These are phyloP conservation scores for Aeoliscus strigatus DNA, from an alignment of 2,797 vertebrate genomes.

Conservation along the genomic window DNA sequence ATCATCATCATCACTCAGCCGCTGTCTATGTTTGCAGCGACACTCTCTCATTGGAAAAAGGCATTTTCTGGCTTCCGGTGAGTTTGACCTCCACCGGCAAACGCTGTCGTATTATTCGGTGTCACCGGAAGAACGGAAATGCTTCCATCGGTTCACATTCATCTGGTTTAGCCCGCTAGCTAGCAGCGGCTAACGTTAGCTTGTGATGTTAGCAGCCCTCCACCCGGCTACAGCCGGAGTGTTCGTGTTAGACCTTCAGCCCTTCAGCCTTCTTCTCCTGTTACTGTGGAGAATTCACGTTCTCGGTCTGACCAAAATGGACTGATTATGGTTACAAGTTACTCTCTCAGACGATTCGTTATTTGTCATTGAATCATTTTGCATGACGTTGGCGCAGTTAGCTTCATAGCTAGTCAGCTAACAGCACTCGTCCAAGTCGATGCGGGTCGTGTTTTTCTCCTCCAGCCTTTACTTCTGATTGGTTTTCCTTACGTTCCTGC, in stretches of 20 bases:
- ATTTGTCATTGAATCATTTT: background rate
- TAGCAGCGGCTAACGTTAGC: background rate
- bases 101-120: background rate
- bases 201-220: background rate
- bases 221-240: background rate
- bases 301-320: no score
- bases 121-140: no score
- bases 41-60: slow-evolving; percentile 19
- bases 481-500: no score
- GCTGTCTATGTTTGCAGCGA: slow-evolving; percentile 9
- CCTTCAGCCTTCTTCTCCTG: no score
- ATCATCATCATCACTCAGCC: slow-evolving; percentile 8
- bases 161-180: background rate
- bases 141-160: no score
- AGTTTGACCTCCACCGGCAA: slow-evolving; percentile 14
- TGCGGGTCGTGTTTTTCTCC: no score
- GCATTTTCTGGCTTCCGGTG: slow-evolving; percentile 35
- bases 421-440: no score
- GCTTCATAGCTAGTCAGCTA: slow-evolving; percentile 10
- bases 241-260: no score
- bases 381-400: slow-evolving; percentile 1
- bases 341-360: no score
- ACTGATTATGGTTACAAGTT: no score
- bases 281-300: no score
- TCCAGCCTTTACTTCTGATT: no score